phyloP scores from a whole-genome alignment of 2,888 invertebrate genomes.

The Acanthococcus lagerstroemiae region DNA sequence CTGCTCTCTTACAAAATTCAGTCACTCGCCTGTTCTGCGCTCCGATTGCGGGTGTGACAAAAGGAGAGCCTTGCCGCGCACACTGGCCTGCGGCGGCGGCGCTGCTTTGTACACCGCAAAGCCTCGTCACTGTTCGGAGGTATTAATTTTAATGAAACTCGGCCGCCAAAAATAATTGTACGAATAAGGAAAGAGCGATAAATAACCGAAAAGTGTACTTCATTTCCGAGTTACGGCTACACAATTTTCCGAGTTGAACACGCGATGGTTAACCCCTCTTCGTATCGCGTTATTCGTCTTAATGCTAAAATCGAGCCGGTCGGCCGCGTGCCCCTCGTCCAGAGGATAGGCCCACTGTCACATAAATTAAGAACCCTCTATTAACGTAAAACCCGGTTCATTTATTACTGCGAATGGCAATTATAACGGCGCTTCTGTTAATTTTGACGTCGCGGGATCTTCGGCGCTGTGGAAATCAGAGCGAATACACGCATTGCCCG shows the following conservation, averaged over 20 bases:
- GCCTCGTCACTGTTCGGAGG: too few relatives aligned
- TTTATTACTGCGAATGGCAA: slow-evolving; percentile 22
- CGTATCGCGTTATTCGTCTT: slow-evolving; percentile 6
- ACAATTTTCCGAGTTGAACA: slow-evolving; percentile 13
- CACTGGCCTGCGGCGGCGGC: too few relatives aligned
- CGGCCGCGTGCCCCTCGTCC: slow-evolving; percentile 2
- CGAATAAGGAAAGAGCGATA: neutral
- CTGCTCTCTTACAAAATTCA: too few relatives aligned
- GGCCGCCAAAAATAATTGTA: slow-evolving; percentile 16
- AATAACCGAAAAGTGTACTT: slow-evolving; percentile 27
- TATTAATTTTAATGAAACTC: slow-evolving; percentile 9
- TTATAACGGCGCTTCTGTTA: slow-evolving; percentile 22
- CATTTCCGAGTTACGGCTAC: slow-evolving; percentile 15
- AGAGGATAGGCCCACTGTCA: slow-evolving; percentile 23
- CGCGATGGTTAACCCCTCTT: slow-evolving; percentile 10
- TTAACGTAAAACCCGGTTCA: slow-evolving; percentile 23
- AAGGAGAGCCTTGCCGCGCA: too few relatives aligned
- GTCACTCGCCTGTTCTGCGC: too few relatives aligned
- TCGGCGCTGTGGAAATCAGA: too few relatives aligned
- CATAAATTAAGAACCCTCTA: slow-evolving; percentile 28
- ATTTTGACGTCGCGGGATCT: slow-evolving; percentile 12
- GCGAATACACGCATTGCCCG: too few relatives aligned
- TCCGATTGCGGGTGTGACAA: too few relatives aligned
- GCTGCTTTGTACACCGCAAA: too few relatives aligned
- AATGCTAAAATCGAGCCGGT: slow-evolving; percentile 3